These are phyloP conservation scores for Myiozetetes cayanensis DNA, from an alignment of 2,113 vertebrate genomes.

Conservation along the genomic window DNA sequence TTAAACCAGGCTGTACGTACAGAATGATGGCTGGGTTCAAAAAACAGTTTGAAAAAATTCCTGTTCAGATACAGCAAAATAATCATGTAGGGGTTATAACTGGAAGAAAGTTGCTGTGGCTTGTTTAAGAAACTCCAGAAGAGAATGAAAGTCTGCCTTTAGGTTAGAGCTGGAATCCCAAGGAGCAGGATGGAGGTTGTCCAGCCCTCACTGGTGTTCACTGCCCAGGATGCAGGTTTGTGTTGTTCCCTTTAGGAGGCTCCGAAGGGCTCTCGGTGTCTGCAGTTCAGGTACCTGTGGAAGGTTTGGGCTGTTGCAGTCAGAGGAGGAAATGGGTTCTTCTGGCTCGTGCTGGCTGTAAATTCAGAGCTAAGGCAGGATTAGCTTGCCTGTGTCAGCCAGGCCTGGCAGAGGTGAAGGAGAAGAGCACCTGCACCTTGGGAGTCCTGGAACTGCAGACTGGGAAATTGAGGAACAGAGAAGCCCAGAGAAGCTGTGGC, in stretches of 20 bases:
- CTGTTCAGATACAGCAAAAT: not conserved
- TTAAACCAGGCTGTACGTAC: not conserved
- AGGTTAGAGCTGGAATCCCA: not conserved
- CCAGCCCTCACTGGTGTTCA: not conserved
- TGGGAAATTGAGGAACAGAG: accelerated
- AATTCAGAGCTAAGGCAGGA: accelerated
- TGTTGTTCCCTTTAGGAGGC: not conserved
- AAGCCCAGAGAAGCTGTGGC: not conserved
- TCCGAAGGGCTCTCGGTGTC: not conserved
- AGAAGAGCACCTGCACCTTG: accelerated
- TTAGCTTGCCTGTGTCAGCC: not conserved
- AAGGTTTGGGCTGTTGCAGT: not conserved
- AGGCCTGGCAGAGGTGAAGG: not conserved
- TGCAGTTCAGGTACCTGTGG: not conserved
- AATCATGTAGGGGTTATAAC: not conserved
- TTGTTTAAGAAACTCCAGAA: not conserved
- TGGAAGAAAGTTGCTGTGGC: not conserved
- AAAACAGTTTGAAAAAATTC: not conserved
- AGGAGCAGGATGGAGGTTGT: not conserved
- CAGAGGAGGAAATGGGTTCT: not conserved
- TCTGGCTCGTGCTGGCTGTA: not conserved
- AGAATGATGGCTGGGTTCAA: not conserved
- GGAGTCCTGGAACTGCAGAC: not conserved
- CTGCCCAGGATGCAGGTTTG: not conserved
- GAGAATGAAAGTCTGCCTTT: not conserved